Percentiles rank a stretch among this genome's conserved stretches.
phyloP scores from a whole-genome alignment of 2,888 invertebrate genomes.

The Lingula anatina region DNA sequence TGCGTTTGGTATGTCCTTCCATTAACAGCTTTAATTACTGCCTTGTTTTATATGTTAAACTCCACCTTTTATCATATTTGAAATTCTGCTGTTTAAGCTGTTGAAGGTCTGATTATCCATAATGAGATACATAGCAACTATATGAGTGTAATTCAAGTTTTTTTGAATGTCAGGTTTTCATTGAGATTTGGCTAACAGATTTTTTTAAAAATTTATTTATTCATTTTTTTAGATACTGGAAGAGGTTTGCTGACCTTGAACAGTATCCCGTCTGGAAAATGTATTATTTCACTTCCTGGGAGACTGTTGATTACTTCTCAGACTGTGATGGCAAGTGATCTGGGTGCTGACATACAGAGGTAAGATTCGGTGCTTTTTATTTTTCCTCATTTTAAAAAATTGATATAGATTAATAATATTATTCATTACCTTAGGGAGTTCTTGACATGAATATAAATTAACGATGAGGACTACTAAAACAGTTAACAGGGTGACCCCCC shows the following conservation, averaged over 20 bases:
- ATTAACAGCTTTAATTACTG: no score
- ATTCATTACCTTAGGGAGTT: no score
- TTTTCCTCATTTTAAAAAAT: no score
- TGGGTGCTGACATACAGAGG: constrained; percentile 26
- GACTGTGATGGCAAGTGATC: constrained; percentile 28
- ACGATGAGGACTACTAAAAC: no score
- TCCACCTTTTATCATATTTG: no score
- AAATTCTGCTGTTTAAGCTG: no score
- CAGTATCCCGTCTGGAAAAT: constrained; percentile 58
- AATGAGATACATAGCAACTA: neutral
- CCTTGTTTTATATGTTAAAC: no score
- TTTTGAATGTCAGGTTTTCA: no score
- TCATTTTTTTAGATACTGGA: constrained; percentile 63
- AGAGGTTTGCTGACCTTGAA: constrained; percentile 68
- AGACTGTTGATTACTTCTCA: constrained; percentile 55
- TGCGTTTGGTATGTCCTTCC: no score
- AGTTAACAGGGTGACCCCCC: no score
- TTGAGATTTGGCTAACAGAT: neutral
- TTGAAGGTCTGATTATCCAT: neutral
- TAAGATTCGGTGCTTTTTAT: constrained; percentile 9
- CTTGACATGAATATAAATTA: no score
- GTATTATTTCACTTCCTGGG: constrained; percentile 57
- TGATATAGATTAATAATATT: no score
- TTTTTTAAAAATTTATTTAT: neutral
- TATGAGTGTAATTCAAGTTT: neutral